Base-by-base conservation (phyloP, 2,888 invertebrate species). In the Disparrhopalites patrizii region DNA sequence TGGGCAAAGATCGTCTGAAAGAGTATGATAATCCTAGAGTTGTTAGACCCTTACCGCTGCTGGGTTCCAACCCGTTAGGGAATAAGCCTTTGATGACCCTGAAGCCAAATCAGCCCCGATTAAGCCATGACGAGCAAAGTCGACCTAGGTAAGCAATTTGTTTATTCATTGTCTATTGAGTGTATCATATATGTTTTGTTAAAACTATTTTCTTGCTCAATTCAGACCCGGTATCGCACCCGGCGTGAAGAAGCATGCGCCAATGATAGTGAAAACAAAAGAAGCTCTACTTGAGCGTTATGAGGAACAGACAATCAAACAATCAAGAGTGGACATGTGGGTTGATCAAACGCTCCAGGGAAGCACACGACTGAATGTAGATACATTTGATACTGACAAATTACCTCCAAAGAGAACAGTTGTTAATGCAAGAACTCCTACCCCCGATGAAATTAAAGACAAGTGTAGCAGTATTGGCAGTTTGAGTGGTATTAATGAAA, bases 321-420 rank as follows among this genome's bases (percentile, higher is more conserved):
- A 71, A 13, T 69, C 68, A 7, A 65, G 71, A 40, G 73, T 73
- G 3, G 73, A 75, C 25, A 68, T 71, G 68, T 75, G 73, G 75
- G 73, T 73, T 15, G 73, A 73, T 67, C 73, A 73, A 65, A 73
- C 73, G 18, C 62, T 71, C 13, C 67, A 68, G 40, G 70, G 58
- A 62, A 52, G 33, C 40, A 5, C 36, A 51, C n/a, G 27, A 51
- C n/a, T 33, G 38, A 61, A 36, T 56, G 18, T 64, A 56, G 51
- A 66, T 64, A 3, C 65, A 55, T 36, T 58, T 66, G 38, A 62
- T 27, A 27, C 57, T 27, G 62, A 67, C 23, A 67, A 67, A 31
- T 43, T 33, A 47, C 47, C 55, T 15, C 33, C 60, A 54, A 54
- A 40, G 38, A 47, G 52, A 43, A 28, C 40, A 18, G 33, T 18